Evolutionary conservation across 2,113 vertebrate genomes (phyloP).

Genomic region (Rhinogobius similis): DNA sequence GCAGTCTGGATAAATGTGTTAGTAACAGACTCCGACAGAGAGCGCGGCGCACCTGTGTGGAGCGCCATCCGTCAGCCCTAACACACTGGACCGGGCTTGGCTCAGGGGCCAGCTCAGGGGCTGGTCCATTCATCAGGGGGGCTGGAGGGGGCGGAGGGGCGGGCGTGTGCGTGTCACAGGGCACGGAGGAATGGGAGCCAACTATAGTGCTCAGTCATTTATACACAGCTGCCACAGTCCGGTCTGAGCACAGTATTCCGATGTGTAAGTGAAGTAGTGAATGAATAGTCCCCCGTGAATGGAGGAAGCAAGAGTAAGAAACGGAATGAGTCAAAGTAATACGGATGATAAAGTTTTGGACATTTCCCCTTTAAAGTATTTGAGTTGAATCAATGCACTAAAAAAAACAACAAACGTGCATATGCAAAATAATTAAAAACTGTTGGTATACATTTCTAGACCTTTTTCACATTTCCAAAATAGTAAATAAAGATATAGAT

Average conservation of each 20-base stretch:
- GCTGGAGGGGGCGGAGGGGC: constrained; percentile 23
- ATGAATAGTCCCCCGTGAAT: not conserved
- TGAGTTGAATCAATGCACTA: no score
- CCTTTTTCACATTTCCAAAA: no score
- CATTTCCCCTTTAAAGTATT: not conserved
- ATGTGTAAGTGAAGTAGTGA: not conserved
- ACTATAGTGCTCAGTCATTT: constrained; percentile 21
- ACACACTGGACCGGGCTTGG: constrained; percentile 12
- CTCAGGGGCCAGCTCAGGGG: constrained; percentile 11
- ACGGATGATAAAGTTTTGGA: not conserved
- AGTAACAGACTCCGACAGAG: constrained; percentile 36
- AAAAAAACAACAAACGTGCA: no score
- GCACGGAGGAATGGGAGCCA: not conserved
- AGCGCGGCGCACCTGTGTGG: constrained; percentile 38
- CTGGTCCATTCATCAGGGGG: constrained; percentile 31
- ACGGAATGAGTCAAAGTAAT: not conserved
- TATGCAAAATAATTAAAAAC: no score
- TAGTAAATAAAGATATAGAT: no score
- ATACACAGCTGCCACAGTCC: constrained; percentile 30
- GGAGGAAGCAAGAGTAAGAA: not conserved
- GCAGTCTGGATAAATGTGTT: constrained; percentile 55
- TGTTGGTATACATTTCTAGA: no score
- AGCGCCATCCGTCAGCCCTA: constrained; percentile 54
- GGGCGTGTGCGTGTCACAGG: constrained; percentile 24
- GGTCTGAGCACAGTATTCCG: not conserved